Evolutionary conservation across 2,797 vertebrate species (phyloP), one percentile per base, ranked within the genome.

Genomic region (Thripadectes ignobilis): DNA sequence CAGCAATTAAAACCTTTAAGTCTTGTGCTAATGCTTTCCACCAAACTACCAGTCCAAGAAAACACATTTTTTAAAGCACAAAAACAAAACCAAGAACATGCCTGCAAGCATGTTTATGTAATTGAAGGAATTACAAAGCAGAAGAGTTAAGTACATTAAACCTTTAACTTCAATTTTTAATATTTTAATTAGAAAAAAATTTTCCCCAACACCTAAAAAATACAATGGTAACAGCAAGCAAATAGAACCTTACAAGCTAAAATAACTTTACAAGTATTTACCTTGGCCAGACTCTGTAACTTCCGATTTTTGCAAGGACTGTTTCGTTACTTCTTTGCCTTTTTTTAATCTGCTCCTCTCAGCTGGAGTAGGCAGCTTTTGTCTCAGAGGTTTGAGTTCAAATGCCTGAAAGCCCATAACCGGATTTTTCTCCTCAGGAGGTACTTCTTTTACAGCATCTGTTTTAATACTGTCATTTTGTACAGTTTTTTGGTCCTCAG

Each of bases 381-480:
- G 98, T 26, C 99, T 98, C 36, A 99, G 98, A 49, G 99, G 99
- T 96, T 99, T 99, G 96, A 99, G 98, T 97, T 99, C 99, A 97
- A 99, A 99, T 0, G 99, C 98, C 97, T 99, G 99, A 97, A 99
- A 99, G 45, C 96, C 96, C 96, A 98, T 98, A 77, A 98, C 89
- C 9, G 97, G 97, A 82, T 93, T 97, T 92, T 98, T 98, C 96
- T 98, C 98, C 91, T 98, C 98, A 91, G 95, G 89, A 58, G 83
- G 62, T 43, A 97, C 96, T 75, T 98, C 98, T 74, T 96, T 96
- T 45, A 76, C 45, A 51, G 93, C 23, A 14, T 97, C 98, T 3
- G 92, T 96, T 81, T 83, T 98, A 98, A 98, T 95, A 98, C 98
- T 98, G 97, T 95, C 90, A 14, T 96, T 92, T 75, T 97, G 98